Base-by-base conservation (phyloP, 2,888 invertebrate species). In the Homarus gammarus region DNA sequence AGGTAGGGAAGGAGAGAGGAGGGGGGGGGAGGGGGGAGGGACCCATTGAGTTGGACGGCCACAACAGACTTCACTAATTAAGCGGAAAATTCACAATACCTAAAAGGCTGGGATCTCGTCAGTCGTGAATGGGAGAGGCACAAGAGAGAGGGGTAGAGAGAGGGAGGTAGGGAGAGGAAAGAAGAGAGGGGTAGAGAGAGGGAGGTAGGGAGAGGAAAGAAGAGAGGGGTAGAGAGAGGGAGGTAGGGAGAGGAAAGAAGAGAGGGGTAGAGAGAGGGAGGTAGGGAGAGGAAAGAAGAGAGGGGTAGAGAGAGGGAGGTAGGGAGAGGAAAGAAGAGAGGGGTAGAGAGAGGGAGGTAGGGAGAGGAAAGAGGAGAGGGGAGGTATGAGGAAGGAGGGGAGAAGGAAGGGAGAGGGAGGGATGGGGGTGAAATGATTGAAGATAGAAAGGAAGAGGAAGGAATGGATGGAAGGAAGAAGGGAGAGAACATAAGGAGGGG, bases 71-170 rank as follows among this genome's bases (percentile, higher is more conserved):
- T 72, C 81, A 72, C 81, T 87, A 87, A 87, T 81, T 81, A 81
- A 78, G 79, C 81, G 87, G 73, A 81, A 87, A 73, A 87, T 86
- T 87, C 81, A 73, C 87, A 87, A 87, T 87, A 72, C 79, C 78
- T 84, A 84, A 72, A 84, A 36, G 49, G 73, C 40, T 44, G 51
- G n/a, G 51, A 72, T 49, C 83, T 33, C 51, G 72, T 49, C 12
- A 31, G 18, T 61, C n/a, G 22, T 70, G 70, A 33, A 68, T 31
- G 72, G 40, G 68, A 49, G 84, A 61, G 31, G 70, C 40, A 83
- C 38, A 51, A 72, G 44, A 2, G n/a, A 27, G 70, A 79, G 49
- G 70, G 27, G 22, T 5, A 38, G 31, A 51, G 81, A 33, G 81
- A 40, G 22, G 38, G 31, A 12, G 81, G 27, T 36, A 8, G 40